These are phyloP conservation scores for Misgurnus anguillicaudatus DNA, from an alignment of 2,113 vertebrate species.

Conservation along the genomic window DNA sequence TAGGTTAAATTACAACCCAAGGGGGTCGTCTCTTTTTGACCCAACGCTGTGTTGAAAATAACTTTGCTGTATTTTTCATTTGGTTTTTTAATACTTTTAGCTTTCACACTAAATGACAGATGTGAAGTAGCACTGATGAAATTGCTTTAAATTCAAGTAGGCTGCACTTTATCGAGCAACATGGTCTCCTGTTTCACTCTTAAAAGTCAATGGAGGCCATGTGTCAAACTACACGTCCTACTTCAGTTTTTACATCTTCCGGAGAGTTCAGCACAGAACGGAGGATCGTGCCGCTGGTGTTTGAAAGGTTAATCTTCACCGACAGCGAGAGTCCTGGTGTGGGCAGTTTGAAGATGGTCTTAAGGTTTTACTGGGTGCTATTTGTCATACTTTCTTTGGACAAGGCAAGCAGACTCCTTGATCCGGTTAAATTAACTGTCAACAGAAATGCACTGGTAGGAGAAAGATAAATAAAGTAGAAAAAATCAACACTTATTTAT, in stretches of 20 bases:
- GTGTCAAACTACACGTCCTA: not conserved
- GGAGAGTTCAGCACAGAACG: not conserved
- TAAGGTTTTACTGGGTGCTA: not conserved
- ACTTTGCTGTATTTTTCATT: too few species aligned
- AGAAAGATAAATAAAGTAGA: not conserved
- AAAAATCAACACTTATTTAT: constrained; percentile 21
- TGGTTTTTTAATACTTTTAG: too few species aligned
- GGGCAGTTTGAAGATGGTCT: constrained; percentile 20
- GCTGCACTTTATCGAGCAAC: constrained; percentile 21
- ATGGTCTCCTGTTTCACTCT: constrained; percentile 12
- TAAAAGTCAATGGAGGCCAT: constrained; percentile 19
- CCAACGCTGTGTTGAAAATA: too few species aligned
- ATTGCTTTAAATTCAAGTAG: constrained; percentile 22
- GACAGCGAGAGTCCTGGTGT: not conserved
- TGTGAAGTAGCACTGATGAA: too few species aligned
- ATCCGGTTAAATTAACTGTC: constrained; percentile 48
- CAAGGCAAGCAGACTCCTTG: constrained; percentile 41
- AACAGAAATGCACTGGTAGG: constrained; percentile 26
- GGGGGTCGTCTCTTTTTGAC: too few species aligned
- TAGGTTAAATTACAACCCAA: too few species aligned
- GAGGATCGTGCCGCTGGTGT: constrained; percentile 18
- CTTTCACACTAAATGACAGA: too few species aligned
- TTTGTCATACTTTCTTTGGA: constrained; percentile 37
- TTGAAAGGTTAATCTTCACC: constrained; percentile 41
- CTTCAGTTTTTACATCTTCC: not conserved